phyloP scores from a whole-genome alignment of 2,888 invertebrate genomes.

The Nemapogon koenigi region DNA sequence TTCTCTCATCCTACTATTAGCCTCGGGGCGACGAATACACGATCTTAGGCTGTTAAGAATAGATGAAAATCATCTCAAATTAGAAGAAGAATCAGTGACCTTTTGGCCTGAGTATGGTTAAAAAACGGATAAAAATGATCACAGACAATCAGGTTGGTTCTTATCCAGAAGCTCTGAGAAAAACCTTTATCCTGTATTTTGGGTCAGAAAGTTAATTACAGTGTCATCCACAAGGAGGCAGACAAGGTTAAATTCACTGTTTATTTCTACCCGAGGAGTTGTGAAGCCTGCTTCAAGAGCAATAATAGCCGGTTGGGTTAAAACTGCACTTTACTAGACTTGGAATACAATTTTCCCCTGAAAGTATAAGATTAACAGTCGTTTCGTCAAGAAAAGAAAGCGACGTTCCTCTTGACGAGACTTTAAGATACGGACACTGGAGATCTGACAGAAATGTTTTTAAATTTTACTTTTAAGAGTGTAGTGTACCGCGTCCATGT shows the following conservation, averaged over 20 bases:
- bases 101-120: slow-evolving; percentile 5
- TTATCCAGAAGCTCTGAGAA: neutral
- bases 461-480: neutral
- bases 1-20: too few relatives aligned
- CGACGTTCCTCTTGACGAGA: slow-evolving; percentile 16
- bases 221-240: neutral
- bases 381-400: slow-evolving; percentile 19
- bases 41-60: too few relatives aligned
- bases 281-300: slow-evolving; percentile 1
- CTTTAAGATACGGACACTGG: slow-evolving; percentile 19
- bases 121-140: slow-evolving; percentile 2
- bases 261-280: neutral
- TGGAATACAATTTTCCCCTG: slow-evolving; percentile 16
- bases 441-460: slow-evolving; percentile 11
- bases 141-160: slow-evolving; percentile 7
- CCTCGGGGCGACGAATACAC: too few relatives aligned
- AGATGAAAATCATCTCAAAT: too few relatives aligned
- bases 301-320: slow-evolving; percentile 17
- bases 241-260: neutral
- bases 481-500: too few relatives aligned
- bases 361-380: slow-evolving; percentile 19
- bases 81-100: too few relatives aligned
- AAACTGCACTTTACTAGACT: slow-evolving; percentile 15
- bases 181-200: neutral
- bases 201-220: neutral